Percentiles rank a stretch among this genome's conserved stretches.
Evolutionary conservation across 2,888 invertebrate genomes (phyloP).

Genomic region (Teleiodes luculella): DNA sequence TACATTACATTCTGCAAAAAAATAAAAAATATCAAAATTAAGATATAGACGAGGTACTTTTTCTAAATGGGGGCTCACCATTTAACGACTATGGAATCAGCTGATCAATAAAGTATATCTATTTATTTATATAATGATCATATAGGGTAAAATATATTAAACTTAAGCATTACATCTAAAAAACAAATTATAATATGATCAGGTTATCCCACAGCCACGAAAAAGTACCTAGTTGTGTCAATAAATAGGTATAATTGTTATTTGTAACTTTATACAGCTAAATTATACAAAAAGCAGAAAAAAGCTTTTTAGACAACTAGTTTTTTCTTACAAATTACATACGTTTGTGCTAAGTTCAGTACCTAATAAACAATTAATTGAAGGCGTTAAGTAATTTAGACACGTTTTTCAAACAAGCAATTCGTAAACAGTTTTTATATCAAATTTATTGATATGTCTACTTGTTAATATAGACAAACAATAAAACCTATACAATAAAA

Average conservation of each 20-base stretch:
- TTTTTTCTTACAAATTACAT: too few species aligned
- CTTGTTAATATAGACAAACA: slow-evolving; percentile 14
- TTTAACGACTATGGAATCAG: slow-evolving; percentile 50
- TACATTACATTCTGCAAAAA: slow-evolving; percentile 11
- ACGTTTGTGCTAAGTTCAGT: too few species aligned
- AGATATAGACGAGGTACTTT: slow-evolving; percentile 47
- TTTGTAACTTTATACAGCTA: background rate
- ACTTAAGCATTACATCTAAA: background rate
- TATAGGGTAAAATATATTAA: background rate
- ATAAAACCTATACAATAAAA: slow-evolving; percentile 9
- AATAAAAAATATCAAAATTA: background rate
- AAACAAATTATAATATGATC: slow-evolving; percentile 32
- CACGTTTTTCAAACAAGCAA: background rate
- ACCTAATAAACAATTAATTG: background rate
- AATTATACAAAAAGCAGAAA: background rate
- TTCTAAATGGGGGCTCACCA: slow-evolving; percentile 72
- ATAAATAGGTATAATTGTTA: slow-evolving; percentile 12
- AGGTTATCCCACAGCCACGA: slow-evolving; percentile 49
- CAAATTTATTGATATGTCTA: slow-evolving; percentile 41
- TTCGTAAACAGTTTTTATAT: slow-evolving; percentile 1
- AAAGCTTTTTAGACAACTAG: too few species aligned
- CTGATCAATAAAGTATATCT: slow-evolving; percentile 35
- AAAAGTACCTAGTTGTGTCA: slow-evolving; percentile 47
- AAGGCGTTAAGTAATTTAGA: background rate
- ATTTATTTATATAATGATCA: background rate